Evolutionary conservation across 2,888 invertebrate species (phyloP).

Genomic region (Bedellia somnulentella): DNA sequence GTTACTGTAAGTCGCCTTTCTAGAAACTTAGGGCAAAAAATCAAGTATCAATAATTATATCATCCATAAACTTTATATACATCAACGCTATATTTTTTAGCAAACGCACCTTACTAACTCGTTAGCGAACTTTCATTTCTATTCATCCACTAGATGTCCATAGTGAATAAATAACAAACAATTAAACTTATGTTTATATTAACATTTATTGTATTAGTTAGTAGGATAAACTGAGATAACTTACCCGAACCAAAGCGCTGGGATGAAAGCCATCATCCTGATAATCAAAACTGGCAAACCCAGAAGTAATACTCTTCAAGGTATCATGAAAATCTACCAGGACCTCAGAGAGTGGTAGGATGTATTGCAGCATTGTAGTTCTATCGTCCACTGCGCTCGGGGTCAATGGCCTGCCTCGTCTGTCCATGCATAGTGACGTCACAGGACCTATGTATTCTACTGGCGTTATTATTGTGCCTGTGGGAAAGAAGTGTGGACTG

Average conservation of each 20-base stretch:
- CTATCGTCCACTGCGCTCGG: constrained; percentile 79
- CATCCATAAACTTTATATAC: no score
- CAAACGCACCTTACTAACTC: no score
- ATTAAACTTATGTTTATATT: no score
- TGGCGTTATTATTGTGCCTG: constrained; percentile 88
- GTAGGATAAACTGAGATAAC: no score
- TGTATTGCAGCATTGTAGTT: constrained; percentile 78
- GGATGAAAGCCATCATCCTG: constrained; percentile 82
- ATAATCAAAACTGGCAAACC: constrained; percentile 95
- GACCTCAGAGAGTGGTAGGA: constrained; percentile 90
- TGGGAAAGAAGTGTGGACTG: not conserved
- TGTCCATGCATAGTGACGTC: constrained; percentile 72
- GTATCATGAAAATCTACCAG: constrained; percentile 93
- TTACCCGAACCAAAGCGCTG: constrained; percentile 78
- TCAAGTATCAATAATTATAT: no score
- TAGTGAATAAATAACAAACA: no score
- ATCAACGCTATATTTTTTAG: no score
- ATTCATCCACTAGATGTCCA: no score
- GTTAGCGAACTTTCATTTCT: no score
- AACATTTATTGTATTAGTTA: no score
- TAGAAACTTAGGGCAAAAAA: no score
- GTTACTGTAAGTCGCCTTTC: no score
- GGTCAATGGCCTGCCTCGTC: constrained; percentile 66
- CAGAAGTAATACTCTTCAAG: constrained; percentile 86
- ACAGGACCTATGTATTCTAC: constrained; percentile 71